Percentiles rank a stretch among this genome's conserved stretches.
phyloP scores from a whole-genome alignment of 2,888 invertebrate genomes.

The Cantharis flavilabris region DNA sequence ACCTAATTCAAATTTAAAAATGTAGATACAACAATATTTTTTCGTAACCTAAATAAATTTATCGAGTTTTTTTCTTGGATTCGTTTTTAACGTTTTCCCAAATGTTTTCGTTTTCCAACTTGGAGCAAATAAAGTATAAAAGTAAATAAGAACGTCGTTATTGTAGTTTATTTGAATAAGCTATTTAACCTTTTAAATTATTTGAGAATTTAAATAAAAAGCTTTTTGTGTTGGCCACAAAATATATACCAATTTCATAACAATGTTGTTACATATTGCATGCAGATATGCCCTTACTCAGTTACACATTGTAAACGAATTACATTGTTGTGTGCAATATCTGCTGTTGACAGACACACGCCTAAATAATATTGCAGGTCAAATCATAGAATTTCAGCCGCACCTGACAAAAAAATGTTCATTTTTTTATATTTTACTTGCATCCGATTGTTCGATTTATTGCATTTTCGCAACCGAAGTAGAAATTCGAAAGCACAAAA shows the following conservation, averaged over 20 bases:
- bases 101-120: neutral
- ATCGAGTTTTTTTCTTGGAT: neutral
- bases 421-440: constrained; percentile 4
- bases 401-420: neutral
- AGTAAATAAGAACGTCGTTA: neutral
- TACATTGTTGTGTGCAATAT: constrained; percentile 19
- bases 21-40: neutral
- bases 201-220: neutral
- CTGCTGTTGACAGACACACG: constrained; percentile 19
- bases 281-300: constrained; percentile 12
- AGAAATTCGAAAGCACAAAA: constrained; percentile 35
- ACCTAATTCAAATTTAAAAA: neutral
- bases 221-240: neutral
- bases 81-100: neutral
- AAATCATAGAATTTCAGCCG: constrained; percentile 19
- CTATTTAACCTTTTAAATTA: neutral
- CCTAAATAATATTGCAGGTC: constrained; percentile 21
- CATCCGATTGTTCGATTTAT: constrained; percentile 17
- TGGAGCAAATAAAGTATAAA: neutral
- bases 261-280: neutral
- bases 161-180: neutral
- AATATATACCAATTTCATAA: neutral
- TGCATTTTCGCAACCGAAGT: constrained; percentile 18
- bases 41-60: neutral
- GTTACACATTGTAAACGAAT: constrained; percentile 29